phyloP scores from a whole-genome alignment of 2,888 invertebrate genomes.

The Ceriagrion tenellum region DNA sequence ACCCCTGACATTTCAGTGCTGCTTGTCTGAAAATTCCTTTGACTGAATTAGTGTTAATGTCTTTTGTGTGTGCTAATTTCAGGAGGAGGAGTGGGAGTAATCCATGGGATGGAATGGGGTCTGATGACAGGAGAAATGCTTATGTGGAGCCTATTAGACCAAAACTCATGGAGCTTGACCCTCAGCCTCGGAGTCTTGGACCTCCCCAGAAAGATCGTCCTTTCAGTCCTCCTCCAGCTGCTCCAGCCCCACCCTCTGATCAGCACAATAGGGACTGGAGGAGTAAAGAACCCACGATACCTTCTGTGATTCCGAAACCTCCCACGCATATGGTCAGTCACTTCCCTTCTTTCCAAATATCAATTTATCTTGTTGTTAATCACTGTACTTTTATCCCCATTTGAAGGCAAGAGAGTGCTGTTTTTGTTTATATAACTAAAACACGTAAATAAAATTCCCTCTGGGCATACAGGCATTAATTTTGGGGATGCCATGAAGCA shows the following conservation, averaged over 20 bases:
- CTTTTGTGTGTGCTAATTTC: not conserved
- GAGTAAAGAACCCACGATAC: slow-evolving; percentile 37
- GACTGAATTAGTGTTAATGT: not conserved
- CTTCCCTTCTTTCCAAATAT: not conserved
- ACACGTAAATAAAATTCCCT: too few species aligned
- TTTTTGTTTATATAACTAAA: too few species aligned
- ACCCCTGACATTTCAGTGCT: too few species aligned
- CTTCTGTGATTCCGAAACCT: slow-evolving; percentile 6
- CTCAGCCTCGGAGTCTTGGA: slow-evolving; percentile 49
- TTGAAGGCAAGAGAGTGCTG: too few species aligned
- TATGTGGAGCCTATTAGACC: slow-evolving; percentile 55
- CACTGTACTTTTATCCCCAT: too few species aligned
- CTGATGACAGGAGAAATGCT: slow-evolving; percentile 38
- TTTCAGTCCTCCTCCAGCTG: slow-evolving; percentile 37
- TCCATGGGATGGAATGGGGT: slow-evolving; percentile 52
- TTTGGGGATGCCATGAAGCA: too few species aligned
- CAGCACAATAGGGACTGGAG: slow-evolving; percentile 60
- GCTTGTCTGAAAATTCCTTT: not conserved
- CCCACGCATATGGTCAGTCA: slow-evolving; percentile 37
- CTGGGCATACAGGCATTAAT: too few species aligned
- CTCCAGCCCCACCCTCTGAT: slow-evolving; percentile 3
- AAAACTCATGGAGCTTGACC: slow-evolving; percentile 54
- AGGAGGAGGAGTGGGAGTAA: slow-evolving; percentile 68
- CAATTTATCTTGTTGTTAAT: too few species aligned
- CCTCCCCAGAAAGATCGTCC: slow-evolving; percentile 31